phyloP scores from a whole-genome alignment of 30 jellyfish, hydroid and myxozoan species.

The Pseudorhiza aurosa region DNA sequence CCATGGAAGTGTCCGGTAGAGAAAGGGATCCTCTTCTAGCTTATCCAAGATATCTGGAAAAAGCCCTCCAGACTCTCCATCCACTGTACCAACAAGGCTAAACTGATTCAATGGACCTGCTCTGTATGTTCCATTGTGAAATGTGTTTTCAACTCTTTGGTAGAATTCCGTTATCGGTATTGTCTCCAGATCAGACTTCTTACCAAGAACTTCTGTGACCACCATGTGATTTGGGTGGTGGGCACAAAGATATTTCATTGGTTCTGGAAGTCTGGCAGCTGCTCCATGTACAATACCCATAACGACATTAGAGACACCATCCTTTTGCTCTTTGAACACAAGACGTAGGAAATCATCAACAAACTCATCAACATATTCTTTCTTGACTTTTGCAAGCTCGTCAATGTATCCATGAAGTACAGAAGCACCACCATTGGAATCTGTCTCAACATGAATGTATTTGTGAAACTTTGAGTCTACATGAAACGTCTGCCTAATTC shows the following conservation, averaged over 20 bases:
- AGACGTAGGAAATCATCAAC: conserved; percentile 82
- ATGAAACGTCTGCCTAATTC: conserved; percentile 57
- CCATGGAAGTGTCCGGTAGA: conserved; percentile 92
- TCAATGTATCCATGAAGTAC: conserved; percentile 95
- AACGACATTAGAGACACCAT: conserved; percentile 80
- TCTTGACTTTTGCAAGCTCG: conserved; percentile 84
- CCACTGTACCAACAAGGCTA: conserved; percentile 95
- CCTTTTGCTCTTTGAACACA: conserved; percentile 71
- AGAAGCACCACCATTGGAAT: conserved; percentile 96
- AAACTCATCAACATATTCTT: conserved; percentile 90
- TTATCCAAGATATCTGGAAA: conserved; percentile 83
- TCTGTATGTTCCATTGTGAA: conserved; percentile 89
- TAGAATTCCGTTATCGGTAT: conserved; percentile 73
- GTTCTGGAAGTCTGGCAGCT: conserved; percentile 86
- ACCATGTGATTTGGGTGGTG: conserved; percentile 83
- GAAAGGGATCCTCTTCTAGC: conserved; percentile 92
- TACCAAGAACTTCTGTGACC: conserved; percentile 87
- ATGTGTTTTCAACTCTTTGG: conserved; percentile 75
- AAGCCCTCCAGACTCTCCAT: conserved; percentile 95
- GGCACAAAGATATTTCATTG: conserved; percentile 68
- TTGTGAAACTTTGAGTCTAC: conserved; percentile 78
- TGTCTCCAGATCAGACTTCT: conserved; percentile 85
- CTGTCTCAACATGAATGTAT: conserved; percentile 80
- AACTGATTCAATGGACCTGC: conserved; percentile 88
- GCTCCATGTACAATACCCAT: conserved; percentile 99